Conservation (phyloP, 2,113 vertebrate species). For the Chloropsis cyanopogon region DNA sequence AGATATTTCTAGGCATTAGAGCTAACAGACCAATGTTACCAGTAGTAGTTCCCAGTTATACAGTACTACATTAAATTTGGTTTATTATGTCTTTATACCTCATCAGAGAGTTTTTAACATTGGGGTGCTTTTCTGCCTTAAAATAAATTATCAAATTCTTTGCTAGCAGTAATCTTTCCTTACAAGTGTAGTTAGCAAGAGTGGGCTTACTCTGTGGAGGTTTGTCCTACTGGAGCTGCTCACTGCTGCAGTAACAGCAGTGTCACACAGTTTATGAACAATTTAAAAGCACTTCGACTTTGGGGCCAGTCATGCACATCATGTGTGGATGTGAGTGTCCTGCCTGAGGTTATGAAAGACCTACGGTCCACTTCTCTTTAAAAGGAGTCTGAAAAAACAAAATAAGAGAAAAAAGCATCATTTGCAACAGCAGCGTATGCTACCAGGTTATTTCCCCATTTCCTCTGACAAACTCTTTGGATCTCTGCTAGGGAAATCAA, state of each 20-base stretch:
- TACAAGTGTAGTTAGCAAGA: not conserved
- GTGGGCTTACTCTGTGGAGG: not conserved
- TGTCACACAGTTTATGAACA: not conserved
- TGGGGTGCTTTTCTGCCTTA: not conserved
- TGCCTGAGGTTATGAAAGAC: constrained; percentile 23
- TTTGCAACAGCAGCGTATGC: not conserved
- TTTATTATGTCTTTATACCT: not conserved
- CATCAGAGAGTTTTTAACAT: not conserved
- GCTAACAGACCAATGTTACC: not conserved
- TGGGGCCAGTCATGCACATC: not conserved
- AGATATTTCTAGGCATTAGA: not conserved
- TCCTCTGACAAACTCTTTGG: not conserved
- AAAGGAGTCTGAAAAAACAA: not conserved
- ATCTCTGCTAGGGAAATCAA: not conserved
- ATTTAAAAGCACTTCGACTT: constrained; percentile 29
- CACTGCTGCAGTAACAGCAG: not conserved
- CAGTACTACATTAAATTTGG: not conserved
- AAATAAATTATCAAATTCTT: not conserved
- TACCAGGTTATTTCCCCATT: not conserved
- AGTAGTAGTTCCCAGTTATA: not conserved
- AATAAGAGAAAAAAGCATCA: not conserved
- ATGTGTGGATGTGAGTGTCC: not conserved
- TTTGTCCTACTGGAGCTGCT: not conserved
- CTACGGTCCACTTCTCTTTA: not conserved
- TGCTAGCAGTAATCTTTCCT: not conserved